Base-by-base conservation (phyloP, 2,797 vertebrate species). In the Aythya fuligula region DNA sequence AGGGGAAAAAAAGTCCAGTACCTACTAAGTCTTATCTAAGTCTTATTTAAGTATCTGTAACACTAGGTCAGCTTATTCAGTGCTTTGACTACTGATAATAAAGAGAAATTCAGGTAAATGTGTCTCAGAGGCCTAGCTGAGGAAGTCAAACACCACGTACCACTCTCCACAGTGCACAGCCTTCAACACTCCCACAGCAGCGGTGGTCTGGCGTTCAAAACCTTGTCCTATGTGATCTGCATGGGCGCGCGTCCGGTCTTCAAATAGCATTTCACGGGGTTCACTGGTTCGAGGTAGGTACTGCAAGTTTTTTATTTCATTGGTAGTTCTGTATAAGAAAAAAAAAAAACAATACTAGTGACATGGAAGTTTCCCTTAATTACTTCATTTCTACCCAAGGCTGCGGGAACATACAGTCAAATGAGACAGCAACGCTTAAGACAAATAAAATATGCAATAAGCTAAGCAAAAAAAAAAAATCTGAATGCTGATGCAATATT, bases 301-400 rank as follows among this genome's bases (percentile, higher is more conserved):
- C 98, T 99, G 99, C 94, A 99, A 98, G 97, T 99, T 99, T 98
- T 99, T 99, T 85, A 99, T 99, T 98, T 99, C 99, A 97, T 99
- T 99, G 98, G 99, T 99, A 96, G 99, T 99, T 98, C 99, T 99
- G 97, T 30, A 8, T 49, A 79, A 86, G n/a, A 65, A 92, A 36
- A 36, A 24, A 78, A 76, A 78, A 76, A 91, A 76, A 91, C 78
- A 71, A 1, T 17, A 67, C 60, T 49, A 69, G 24, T 5, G 7
- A 73, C 16, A 64, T 0, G 64, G 19, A 86, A 58, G 51, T 51
- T 39, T n/a, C 11, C 73, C 39, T 60, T 32, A 38, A 41, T 51
- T 60, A 58, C 2, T 16, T 13, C 0, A 58, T 22, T 56, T 78
- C 51, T 8, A 49, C 51, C 22, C 19, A 81, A 43, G 9, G 39